These are phyloP conservation scores for Heliocidaris erythrogramma DNA, from an alignment of 35 echinoderm and acorn worm species.

Conservation along the genomic window DNA sequence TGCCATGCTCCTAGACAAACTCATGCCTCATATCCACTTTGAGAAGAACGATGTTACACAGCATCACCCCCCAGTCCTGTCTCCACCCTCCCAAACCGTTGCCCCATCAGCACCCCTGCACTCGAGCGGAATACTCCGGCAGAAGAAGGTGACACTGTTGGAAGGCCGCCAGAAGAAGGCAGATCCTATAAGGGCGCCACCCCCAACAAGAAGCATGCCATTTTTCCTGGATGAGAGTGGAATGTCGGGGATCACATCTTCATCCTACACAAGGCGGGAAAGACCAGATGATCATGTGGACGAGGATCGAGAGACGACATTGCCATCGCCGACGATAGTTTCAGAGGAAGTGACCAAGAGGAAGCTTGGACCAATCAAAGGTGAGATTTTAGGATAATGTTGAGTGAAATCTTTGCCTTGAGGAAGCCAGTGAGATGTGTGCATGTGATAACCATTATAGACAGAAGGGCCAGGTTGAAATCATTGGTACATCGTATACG, in stretches of 20 bases:
- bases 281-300: neutral
- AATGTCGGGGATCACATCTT: constrained; percentile 49
- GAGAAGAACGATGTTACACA: neutral
- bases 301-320: constrained; percentile 8
- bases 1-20: constrained; percentile 60
- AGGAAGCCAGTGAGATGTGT: too few relatives aligned
- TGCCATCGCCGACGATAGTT: neutral
- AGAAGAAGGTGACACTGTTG: constrained; percentile 79
- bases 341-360: constrained; percentile 49
- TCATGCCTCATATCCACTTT: constrained; percentile 86
- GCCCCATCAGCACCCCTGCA: constrained; percentile 53
- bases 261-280: constrained; percentile 48
- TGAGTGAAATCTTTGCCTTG: too few relatives aligned
- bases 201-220: neutral
- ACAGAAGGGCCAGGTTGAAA: too few relatives aligned
- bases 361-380: constrained; percentile 56
- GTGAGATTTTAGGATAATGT: constrained; percentile 18
- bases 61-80: neutral
- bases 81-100: constrained; percentile 14
- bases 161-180: constrained; percentile 44
- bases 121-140: constrained; percentile 72
- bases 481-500: too few relatives aligned
- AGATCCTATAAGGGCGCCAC: neutral
- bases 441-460: too few relatives aligned
- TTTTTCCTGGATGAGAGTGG: constrained; percentile 68